phyloP scores from a whole-genome alignment of 2,797 vertebrate genomes.

The Tenualosa ilisha region DNA sequence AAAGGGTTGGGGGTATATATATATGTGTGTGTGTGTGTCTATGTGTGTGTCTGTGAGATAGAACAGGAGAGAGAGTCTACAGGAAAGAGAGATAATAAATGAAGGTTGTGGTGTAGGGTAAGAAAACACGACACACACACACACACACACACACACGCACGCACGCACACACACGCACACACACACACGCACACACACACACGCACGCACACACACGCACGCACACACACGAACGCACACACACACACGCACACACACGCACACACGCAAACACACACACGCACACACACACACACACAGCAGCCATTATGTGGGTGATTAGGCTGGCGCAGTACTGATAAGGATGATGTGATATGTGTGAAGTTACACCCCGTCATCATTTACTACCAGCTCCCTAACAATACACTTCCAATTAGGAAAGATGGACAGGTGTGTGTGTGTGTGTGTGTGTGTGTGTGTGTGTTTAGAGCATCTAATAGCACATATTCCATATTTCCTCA shows the following conservation, averaged over 20 bases:
- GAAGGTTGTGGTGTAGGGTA: constrained; percentile 40
- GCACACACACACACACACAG: background rate
- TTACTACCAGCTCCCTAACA: constrained; percentile 45
- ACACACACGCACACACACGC: constrained; percentile 34
- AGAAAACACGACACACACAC: constrained; percentile 51
- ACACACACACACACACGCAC: too few species aligned
- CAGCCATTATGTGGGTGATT: constrained; percentile 59
- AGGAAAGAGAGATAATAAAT: constrained; percentile 53
- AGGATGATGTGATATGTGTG: constrained; percentile 61
- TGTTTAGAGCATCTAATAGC: background rate
- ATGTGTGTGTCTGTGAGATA: background rate
- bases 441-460: background rate
- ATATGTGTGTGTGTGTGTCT: background rate
- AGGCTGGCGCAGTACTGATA: constrained; percentile 59
- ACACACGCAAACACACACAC: too few species aligned
- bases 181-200: too few species aligned
- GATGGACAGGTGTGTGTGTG: background rate
- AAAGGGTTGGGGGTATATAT: background rate
- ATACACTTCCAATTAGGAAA: constrained; percentile 53
- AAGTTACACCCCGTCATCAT: constrained; percentile 54
- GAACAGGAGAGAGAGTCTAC: constrained; percentile 39
- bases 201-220: too few species aligned
- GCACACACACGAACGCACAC: too few species aligned
- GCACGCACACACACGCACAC: too few species aligned
- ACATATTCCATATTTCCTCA: too few species aligned